Conservation (phyloP, 2,888 invertebrate species). For the Cerceris rybyensis region DNA sequence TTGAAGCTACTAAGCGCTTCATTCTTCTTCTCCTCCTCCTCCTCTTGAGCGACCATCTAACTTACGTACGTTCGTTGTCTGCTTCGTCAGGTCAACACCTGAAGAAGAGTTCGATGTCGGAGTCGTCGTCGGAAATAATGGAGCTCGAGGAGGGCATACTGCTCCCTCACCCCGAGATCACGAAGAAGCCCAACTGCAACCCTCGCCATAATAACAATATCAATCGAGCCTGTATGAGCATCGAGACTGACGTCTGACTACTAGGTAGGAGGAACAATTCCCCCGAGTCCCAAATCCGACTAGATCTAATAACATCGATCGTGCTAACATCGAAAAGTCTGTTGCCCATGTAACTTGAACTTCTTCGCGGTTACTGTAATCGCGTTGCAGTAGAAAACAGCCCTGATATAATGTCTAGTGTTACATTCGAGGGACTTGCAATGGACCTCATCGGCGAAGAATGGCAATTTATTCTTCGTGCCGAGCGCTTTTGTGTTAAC, state of each 20-base stretch:
- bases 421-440: too few species aligned
- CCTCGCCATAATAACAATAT: conserved; percentile 90
- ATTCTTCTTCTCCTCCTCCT: conserved; percentile 20
- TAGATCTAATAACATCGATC: too few species aligned
- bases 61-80: neutral
- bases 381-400: neutral
- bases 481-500: too few species aligned
- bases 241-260: conserved; percentile 98
- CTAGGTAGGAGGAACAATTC: conserved; percentile 84
- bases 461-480: too few species aligned
- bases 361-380: neutral
- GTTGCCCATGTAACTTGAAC: too few species aligned
- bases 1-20: conserved; percentile 24
- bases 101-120: conserved; percentile 94
- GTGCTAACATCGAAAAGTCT: too few species aligned
- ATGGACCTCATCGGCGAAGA: too few species aligned
- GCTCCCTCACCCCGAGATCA: conserved; percentile 85
- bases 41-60: conserved; percentile 1
- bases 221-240: conserved; percentile 90
- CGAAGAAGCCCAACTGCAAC: conserved; percentile 88
- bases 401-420: neutral
- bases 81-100: conserved; percentile 89
- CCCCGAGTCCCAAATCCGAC: neutral
- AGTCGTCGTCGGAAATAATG: conserved; percentile 95
- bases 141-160: conserved; percentile 94